A percentile compares a stretch with the other conserved stretches of the same genome.
Evolutionary conservation across 1,140 invertebrate species (phyloP).

Genomic region (Mercenaria mercenaria): DNA sequence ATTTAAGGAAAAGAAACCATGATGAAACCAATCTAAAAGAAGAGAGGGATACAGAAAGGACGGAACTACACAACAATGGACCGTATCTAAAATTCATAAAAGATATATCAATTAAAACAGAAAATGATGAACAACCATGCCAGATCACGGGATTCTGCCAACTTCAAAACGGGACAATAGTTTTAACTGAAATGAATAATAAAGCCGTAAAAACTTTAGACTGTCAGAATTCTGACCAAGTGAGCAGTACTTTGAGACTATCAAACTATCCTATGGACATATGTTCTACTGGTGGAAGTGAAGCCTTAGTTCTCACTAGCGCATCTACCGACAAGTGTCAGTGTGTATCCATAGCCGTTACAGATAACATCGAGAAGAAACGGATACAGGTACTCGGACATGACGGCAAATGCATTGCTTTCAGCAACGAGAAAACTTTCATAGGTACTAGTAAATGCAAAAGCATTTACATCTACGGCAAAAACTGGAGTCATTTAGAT

Average conservation of each 20-base stretch:
- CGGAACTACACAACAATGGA: not conserved
- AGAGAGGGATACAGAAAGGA: too few relatives aligned
- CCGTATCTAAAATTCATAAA: not conserved
- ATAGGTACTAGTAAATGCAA: not conserved
- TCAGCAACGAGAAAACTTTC: not conserved
- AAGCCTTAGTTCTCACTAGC: not conserved
- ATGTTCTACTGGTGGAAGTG: not conserved
- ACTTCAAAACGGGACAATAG: not conserved
- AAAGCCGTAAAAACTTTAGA: not conserved
- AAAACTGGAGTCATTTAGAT: not conserved
- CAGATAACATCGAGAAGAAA: not conserved
- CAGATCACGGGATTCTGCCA: conserved; percentile 9
- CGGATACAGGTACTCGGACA: not conserved
- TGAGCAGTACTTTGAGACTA: not conserved
- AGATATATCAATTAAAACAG: not conserved
- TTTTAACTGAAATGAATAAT: conserved; percentile 13
- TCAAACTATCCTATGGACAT: not conserved
- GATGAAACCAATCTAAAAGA: too few relatives aligned
- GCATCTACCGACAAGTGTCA: not conserved
- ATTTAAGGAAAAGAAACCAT: too few relatives aligned
- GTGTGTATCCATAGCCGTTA: not conserved
- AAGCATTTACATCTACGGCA: not conserved
- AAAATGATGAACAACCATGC: not conserved
- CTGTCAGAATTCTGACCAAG: not conserved
- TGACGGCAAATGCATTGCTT: not conserved